A percentile compares a stretch with the other conserved stretches of the same genome.
phyloP scores from a whole-genome alignment of 2,113 vertebrate species.

The Mus spicilegus region DNA sequence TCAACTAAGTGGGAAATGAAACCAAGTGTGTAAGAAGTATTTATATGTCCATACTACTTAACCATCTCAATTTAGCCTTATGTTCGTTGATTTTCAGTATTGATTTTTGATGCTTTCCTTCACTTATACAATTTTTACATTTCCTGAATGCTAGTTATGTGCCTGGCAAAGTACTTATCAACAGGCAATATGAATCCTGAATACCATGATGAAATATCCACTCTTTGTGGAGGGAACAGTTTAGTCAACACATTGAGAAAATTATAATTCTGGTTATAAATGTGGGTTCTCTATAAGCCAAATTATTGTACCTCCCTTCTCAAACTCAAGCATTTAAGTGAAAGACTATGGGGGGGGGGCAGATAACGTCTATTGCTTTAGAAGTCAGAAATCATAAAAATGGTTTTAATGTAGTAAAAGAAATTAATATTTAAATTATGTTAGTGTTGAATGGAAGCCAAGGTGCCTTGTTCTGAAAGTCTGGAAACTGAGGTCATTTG shows the following conservation, averaged over 20 bases:
- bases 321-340: conserved; percentile 2
- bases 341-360: neutral
- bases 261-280: neutral
- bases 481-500: neutral
- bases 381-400: neutral
- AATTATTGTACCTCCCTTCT: neutral
- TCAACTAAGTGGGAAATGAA: neutral
- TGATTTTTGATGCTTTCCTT: neutral
- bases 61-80: neutral
- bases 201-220: neutral
- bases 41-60: neutral
- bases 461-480: neutral
- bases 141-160: neutral
- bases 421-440: neutral
- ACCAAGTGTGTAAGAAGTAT: neutral
- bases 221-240: neutral
- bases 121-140: neutral
- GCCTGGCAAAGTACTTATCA: neutral
- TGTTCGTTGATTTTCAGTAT: too few species aligned
- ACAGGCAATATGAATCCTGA: neutral
- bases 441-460: neutral
- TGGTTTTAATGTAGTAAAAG: neutral
- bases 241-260: neutral
- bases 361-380: neutral
- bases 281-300: neutral